A percentile compares a stretch with the other conserved stretches of the same genome.
Evolutionary conservation across 2,113 vertebrate genomes (phyloP).

Genomic region (Casuarius casuarius): DNA sequence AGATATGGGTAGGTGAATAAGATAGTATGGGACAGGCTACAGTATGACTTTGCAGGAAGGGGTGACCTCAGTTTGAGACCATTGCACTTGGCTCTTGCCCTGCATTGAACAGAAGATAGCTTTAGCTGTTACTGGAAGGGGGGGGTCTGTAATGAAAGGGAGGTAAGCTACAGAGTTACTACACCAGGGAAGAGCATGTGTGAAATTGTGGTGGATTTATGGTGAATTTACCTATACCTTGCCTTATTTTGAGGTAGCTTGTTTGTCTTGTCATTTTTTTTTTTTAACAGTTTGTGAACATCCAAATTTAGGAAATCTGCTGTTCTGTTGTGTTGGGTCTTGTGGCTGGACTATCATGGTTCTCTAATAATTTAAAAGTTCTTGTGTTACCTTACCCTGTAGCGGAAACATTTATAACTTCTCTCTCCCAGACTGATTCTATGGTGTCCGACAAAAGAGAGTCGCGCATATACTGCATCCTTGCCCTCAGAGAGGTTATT

Average conservation of each 20-base stretch:
- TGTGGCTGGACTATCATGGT: background rate
- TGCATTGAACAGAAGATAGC: accelerated
- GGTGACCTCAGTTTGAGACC: background rate
- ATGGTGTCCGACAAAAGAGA: background rate
- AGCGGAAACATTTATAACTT: background rate
- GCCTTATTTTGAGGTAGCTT: background rate
- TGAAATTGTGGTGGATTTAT: too few relatives aligned
- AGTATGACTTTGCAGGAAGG: background rate
- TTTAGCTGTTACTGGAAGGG: background rate
- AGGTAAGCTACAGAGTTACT: background rate
- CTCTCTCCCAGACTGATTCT: background rate
- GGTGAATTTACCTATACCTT: background rate
- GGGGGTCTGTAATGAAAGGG: background rate
- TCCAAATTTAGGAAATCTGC: background rate
- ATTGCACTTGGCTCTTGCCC: accelerated
- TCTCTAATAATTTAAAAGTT: background rate
- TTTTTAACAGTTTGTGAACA: background rate
- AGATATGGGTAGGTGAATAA: background rate
- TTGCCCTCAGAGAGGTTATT: background rate
- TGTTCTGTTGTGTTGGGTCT: background rate
- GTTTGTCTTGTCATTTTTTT: background rate
- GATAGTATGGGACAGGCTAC: accelerated
- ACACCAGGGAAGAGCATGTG: background rate
- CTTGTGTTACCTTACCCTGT: background rate
- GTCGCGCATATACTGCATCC: background rate